Evolutionary conservation across 23 tunicate genomes (phyloP), one percentile per base, ranked within the genome.

Genomic region (Trididemnum miniatum): DNA sequence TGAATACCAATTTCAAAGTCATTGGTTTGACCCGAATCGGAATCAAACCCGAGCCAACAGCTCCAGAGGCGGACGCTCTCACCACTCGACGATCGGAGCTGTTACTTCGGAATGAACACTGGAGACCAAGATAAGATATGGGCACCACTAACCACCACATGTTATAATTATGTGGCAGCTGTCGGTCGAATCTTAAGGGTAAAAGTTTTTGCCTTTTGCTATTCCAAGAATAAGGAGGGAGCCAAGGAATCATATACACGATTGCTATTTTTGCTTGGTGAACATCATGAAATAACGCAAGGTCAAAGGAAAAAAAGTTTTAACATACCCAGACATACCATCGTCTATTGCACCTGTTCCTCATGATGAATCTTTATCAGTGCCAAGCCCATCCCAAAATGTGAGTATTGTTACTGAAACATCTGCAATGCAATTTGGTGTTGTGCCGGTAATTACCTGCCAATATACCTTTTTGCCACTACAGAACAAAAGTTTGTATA

Each of bases 151-250:
- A 67, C 27, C 52, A 52, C n/a, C n/a, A n/a, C n/a, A n/a, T n/a
- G n/a, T n/a, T n/a, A n/a, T n/a, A n/a, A n/a, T n/a, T 77, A 66
- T 77, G 82, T 77, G 82, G 82, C 39, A 77, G 67, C 67, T 77
- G 82, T 77, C 82, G 82, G 38, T 74, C 79, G 20, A 77, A 77
- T 31, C 82, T 77, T 77, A 22, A 77, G 54, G 67, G 82, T 35
- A 77, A 77, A 54, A 77, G 82, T 77, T 7, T 77, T 51, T 77
- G 67, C 54, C 66, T 51, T 77, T 77, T 77, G 66, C 80, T 36
- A 59, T 74, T 74, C 60, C 80, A 24, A 37, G 80, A 74, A 29
- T 74, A 36, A 12, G 59, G 60, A 74, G 31, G 38, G 59, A 20
- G 25, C 24, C 59, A 23, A 59, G 38, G 2, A 74, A 74, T 74